These are phyloP conservation scores for Quadriops clusia DNA, from an alignment of 2,888 invertebrate species.

Conservation along the genomic window DNA sequence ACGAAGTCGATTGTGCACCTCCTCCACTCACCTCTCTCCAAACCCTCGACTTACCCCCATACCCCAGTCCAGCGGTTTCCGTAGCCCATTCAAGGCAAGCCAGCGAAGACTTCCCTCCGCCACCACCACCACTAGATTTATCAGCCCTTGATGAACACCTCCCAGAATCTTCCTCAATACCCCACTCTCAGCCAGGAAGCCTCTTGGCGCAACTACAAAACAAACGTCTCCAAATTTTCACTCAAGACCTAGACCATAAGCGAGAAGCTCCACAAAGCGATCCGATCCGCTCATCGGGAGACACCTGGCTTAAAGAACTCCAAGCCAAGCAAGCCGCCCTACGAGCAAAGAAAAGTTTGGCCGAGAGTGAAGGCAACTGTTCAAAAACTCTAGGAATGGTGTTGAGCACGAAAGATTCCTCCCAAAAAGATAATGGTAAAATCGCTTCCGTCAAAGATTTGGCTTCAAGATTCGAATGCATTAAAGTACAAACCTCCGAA, in stretches of 20 bases:
- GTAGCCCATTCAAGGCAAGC: slow-evolving; percentile 73
- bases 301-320: slow-evolving; percentile 64
- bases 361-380: slow-evolving; percentile 3
- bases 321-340: slow-evolving; percentile 67
- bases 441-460: slow-evolving; percentile 58
- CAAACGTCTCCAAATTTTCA: slow-evolving; percentile 51
- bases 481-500: slow-evolving; percentile 31
- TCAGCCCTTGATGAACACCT: slow-evolving; percentile 46
- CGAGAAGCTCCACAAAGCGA: slow-evolving; percentile 36
- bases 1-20: slow-evolving; percentile 54
- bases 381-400: slow-evolving; percentile 1
- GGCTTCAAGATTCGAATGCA: slow-evolving; percentile 66
- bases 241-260: slow-evolving; percentile 45
- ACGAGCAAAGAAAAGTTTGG: slow-evolving; percentile 38
- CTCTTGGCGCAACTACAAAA: slow-evolving; percentile 51
- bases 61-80: slow-evolving; percentile 67
- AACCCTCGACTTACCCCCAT: slow-evolving; percentile 58
- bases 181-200: slow-evolving; percentile 30
- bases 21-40: slow-evolving; percentile 37
- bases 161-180: slow-evolving; percentile 23
- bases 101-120: slow-evolving; percentile 82
- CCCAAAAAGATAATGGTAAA: slow-evolving; percentile 24
- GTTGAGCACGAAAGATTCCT: slow-evolving; percentile 7
- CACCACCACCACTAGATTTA: slow-evolving; percentile 67
- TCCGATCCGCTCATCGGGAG: slow-evolving; percentile 35